phyloP scores from a whole-genome alignment of 2,797 vertebrate species.

The Coregonus suidteri region DNA sequence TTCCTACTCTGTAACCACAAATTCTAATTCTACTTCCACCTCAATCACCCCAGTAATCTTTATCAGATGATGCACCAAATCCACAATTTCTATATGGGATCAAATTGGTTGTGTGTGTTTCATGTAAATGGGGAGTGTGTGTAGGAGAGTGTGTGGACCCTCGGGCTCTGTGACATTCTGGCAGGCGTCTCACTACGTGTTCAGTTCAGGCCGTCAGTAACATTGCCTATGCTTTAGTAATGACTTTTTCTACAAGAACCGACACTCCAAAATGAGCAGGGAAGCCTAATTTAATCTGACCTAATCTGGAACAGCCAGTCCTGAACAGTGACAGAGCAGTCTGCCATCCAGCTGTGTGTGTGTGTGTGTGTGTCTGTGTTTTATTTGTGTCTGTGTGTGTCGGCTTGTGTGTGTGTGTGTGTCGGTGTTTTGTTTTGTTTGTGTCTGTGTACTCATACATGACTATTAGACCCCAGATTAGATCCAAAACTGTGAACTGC shows the following conservation, averaged over 20 bases:
- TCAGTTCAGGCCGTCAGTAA: slow-evolving; percentile 58
- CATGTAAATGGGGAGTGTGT: slow-evolving; percentile 2
- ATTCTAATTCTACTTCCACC: slow-evolving; percentile 26
- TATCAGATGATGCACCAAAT: slow-evolving; percentile 34
- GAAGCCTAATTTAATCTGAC: slow-evolving; percentile 79
- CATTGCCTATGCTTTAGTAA: slow-evolving; percentile 66
- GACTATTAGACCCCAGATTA: slow-evolving; percentile 39
- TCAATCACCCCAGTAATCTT: slow-evolving; percentile 24
- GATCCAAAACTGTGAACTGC: slow-evolving; percentile 48
- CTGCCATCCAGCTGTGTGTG: slow-evolving; percentile 74
- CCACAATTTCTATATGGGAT: slow-evolving; percentile 35
- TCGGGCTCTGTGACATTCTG: slow-evolving; percentile 62
- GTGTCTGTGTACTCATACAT: slow-evolving; percentile 40
- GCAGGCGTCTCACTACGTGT: slow-evolving; percentile 42
- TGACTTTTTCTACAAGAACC: slow-evolving; percentile 74
- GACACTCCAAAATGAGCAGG: slow-evolving; percentile 75
- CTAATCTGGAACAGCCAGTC: slow-evolving; percentile 70
- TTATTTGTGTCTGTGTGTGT: slow-evolving; percentile 16
- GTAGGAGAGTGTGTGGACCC: slow-evolving; percentile 28
- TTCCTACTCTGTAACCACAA: slow-evolving; percentile 45
- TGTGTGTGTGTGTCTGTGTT: slow-evolving; percentile 26
- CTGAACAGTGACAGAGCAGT: slow-evolving; percentile 47
- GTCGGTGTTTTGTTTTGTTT: not conserved
- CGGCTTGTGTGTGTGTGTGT: slow-evolving; percentile 48
- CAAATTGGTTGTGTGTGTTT: slow-evolving; percentile 19